Conservation (phyloP, 2,113 vertebrate genomes). For the Heteronetta atricapilla region DNA sequence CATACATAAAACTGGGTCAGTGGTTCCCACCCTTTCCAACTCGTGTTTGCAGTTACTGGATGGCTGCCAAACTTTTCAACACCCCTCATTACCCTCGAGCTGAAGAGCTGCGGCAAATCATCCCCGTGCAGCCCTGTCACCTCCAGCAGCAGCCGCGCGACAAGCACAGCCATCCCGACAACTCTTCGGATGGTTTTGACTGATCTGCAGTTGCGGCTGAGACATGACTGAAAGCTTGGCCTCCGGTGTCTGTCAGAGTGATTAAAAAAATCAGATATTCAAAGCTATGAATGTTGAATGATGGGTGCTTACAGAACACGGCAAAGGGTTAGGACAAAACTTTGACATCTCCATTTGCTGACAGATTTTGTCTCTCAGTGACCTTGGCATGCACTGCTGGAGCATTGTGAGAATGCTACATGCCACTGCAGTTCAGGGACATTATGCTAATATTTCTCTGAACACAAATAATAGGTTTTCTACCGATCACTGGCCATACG, state of each 20-base stretch:
- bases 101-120: background rate
- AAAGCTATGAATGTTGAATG: background rate
- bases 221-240: background rate
- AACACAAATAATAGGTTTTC: background rate
- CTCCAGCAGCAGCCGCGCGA: background rate
- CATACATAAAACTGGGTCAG: conserved; percentile 29
- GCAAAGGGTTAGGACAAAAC: background rate
- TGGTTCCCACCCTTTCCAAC: conserved; percentile 20
- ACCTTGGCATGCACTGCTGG: background rate
- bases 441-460: background rate
- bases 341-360: background rate
- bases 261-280: background rate
- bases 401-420: background rate
- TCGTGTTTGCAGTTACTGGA: background rate
- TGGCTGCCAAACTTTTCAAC: conserved; percentile 11
- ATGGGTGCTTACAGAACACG: background rate
- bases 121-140: background rate
- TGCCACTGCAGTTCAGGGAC: background rate
- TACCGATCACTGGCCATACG: background rate
- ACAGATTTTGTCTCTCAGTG: background rate
- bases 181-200: background rate
- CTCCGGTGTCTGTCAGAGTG: background rate
- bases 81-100: background rate
- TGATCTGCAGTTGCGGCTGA: background rate
- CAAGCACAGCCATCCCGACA: background rate